These are phyloP conservation scores for Thinocorus orbignyianus DNA, from an alignment of 2,113 vertebrate genomes.

Conservation along the genomic window DNA sequence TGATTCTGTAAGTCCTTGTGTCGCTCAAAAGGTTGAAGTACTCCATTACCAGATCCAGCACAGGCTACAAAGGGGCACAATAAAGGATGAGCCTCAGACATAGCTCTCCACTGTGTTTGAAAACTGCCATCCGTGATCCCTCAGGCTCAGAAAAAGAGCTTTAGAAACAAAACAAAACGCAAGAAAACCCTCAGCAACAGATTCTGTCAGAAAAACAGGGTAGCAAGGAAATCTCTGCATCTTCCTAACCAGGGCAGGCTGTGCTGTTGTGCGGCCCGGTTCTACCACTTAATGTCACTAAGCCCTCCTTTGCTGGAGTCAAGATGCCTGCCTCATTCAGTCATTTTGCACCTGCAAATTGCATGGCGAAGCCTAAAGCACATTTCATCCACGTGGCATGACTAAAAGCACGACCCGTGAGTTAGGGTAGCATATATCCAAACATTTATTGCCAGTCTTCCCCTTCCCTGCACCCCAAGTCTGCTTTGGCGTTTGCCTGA, in stretches of 20 bases:
- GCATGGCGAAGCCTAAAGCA: neutral
- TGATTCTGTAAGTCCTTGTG: neutral
- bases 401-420: neutral
- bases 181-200: fast-evolving
- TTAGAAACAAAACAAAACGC: neutral
- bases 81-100: neutral
- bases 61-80: neutral
- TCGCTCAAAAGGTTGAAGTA: neutral
- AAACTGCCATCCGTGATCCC: fast-evolving
- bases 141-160: neutral
- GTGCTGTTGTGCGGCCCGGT: fast-evolving
- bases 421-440: neutral
- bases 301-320: neutral
- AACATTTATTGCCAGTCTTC: neutral
- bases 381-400: fast-evolving
- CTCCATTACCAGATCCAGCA: neutral
- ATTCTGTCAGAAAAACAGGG: neutral
- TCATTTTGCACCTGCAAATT: neutral
- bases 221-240: fast-evolving
- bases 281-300: neutral
- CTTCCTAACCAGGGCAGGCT: neutral
- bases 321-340: neutral
- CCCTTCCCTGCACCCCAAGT: neutral
- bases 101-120: neutral
- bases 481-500: neutral